Base-by-base conservation (phyloP, 1,140 invertebrate genomes). In the Whitmania pigra region DNA sequence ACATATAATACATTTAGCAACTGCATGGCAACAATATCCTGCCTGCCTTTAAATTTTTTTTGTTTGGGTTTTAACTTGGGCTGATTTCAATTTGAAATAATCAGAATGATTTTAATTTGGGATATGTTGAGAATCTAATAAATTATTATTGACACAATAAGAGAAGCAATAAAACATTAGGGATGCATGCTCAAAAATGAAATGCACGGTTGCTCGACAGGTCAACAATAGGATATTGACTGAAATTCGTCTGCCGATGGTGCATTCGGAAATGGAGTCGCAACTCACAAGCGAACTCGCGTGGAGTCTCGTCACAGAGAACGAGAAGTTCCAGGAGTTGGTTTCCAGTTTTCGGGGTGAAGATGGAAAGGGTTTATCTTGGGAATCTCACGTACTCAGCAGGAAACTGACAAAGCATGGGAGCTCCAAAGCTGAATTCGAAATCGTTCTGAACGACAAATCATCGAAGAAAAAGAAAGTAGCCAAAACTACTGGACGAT, bases 281-380 rank as follows among this genome's bases (percentile, higher is more conserved):
- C 55, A 60, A 27, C 55, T 60, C n/a, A 60, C 55, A 17, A 27
- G 27, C 55, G 55, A 60, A 22, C n/a, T 60, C 55, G 55, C 55
- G 4, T 60, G 55, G 55, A n/a, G 17, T 22, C 55, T 60, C 17
- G 55, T 60, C 5, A 17, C 55, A 22, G 27, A 60, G 5, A 9
- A 60, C 27, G n/a, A n/a, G 55, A 60, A n/a, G n/a, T n/a, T 60
- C 55, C 55, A 22, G 17, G 27, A n/a, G 9, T n/a, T 60, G 27
- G 9, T 60, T 60, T n/a, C n/a, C n/a, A 22, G 5, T n/a, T 60
- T 60, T 60, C n/a, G 17, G 27, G 17, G 55, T 60, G 17, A 60
- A 60, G n/a, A 22, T 22, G 55, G 27, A n/a, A 22, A n/a, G n/a
- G 27, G 17, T 22, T n/a, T 9, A 27, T 7, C n/a, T 7, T 60